Base-by-base conservation (phyloP, 2,113 vertebrate species). In the Phyllostomus hastatus region DNA sequence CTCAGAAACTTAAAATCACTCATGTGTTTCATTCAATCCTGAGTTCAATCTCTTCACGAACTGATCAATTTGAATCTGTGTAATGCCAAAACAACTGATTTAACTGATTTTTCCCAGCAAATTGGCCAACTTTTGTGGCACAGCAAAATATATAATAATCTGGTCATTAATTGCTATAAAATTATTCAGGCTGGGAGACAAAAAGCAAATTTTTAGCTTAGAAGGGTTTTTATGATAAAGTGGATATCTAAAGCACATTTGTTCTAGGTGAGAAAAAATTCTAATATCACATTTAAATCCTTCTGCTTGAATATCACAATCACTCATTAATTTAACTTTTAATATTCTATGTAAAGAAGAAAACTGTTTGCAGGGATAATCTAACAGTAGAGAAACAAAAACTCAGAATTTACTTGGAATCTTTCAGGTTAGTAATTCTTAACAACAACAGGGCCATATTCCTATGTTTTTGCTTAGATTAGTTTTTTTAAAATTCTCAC, bases 221-320 rank as follows among this genome's bases (percentile, higher is more conserved):
- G 14, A 96, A 93, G 8, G 2, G 7, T 93, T 92, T 88, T 95
- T 93, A 46, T 43, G 38, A 78, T 35, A 93, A 78, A 93, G 59
- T 79, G 26, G 19, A 72, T 64, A 61, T 5, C 17, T 66, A 66
- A 20, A 92, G 19, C 35, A 10, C 70, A 79, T 82, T 48, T 95
- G 17, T 88, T 83, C n/a, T 64, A 83, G 7, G 12, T 43, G 15
- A 90, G n/a, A 85, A 91, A 76, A 67, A 64, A 86, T 73, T 50
- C 26, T 87, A 82, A 72, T 75, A 69, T n/a, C 14, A 7, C 54
- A 84, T 75, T 88, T 72, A 93, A 91, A 5, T 79, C n/a, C 31
- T 90, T 48, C 35, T 88, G 17, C 38, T 73, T 93, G n/a, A 31
- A 1, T 50, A 81, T 73, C 76, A 95, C 3, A 72, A 79, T 88